phyloP scores from a whole-genome alignment of 2,888 invertebrate genomes.

The Drosophila multiciliata region DNA sequence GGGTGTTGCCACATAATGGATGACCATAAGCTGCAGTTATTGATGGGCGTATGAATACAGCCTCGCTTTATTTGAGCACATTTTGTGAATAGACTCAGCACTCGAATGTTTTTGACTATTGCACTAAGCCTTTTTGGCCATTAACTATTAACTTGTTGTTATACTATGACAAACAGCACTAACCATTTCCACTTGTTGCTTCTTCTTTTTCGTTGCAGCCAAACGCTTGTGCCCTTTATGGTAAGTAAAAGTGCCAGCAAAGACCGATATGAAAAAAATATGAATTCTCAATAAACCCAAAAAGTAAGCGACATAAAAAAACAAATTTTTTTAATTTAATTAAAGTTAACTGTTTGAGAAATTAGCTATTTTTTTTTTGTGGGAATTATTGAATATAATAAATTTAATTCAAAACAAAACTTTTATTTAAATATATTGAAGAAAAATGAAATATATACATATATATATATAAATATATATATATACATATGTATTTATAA shows the following conservation, averaged over 20 bases:
- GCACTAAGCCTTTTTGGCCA: conserved; percentile 1
- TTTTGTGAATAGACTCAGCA: conserved; percentile 7
- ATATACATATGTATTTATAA: background rate
- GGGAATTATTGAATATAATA: background rate
- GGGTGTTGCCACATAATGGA: conserved; percentile 50
- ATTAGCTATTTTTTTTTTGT: background rate
- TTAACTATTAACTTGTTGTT: conserved; percentile 1
- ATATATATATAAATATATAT: no score
- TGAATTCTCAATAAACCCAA: background rate
- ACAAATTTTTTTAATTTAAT: background rate
- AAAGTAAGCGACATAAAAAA: conserved; percentile 14
- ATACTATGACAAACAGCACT: conserved; percentile 17
- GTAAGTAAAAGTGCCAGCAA: conserved; percentile 61
- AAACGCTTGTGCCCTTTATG: conserved; percentile 61
- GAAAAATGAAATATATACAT: no score
- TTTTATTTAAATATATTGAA: no score
- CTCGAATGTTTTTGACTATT: background rate
- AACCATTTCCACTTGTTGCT: conserved; percentile 45
- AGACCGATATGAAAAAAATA: background rate
- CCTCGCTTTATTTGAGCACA: conserved; percentile 35
- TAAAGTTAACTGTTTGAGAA: background rate
- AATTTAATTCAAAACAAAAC: no score
- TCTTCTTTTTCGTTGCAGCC: conserved; percentile 49
- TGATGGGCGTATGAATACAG: conserved; percentile 53
- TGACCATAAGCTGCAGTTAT: conserved; percentile 74